A percentile compares a stretch with the other conserved stretches of the same genome.
phyloP scores from a whole-genome alignment of 2,888 invertebrate species.

The Diplolepis rosae region DNA sequence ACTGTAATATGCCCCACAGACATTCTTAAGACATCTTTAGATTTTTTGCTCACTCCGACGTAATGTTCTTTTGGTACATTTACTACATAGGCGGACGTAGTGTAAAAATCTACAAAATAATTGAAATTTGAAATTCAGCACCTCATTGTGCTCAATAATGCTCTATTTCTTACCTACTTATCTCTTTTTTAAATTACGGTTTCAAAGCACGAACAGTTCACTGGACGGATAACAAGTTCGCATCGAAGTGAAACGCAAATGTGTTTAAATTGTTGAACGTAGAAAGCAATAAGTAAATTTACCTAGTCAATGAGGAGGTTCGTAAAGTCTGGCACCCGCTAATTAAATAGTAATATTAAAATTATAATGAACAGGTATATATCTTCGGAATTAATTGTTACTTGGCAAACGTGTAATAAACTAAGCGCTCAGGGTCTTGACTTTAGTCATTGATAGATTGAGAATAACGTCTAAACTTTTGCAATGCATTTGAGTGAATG shows the following conservation, averaged over 20 bases:
- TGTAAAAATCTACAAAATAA: neutral
- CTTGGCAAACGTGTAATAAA: too few species aligned
- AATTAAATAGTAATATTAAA: neutral
- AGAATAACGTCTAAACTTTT: neutral
- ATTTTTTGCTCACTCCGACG: too few species aligned
- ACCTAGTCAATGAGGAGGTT: slow-evolving; percentile 31
- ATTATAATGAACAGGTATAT: neutral
- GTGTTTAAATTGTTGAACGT: slow-evolving; percentile 31
- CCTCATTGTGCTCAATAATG: slow-evolving; percentile 21
- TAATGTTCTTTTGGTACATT: too few species aligned
- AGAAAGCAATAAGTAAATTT: slow-evolving; percentile 42
- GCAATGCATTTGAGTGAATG: slow-evolving; percentile 24
- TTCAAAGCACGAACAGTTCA: slow-evolving; percentile 42
- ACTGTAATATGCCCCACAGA: too few species aligned
- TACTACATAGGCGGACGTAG: too few species aligned
- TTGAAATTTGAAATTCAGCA: neutral
- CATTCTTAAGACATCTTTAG: too few species aligned
- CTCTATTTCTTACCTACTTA: slow-evolving; percentile 33
- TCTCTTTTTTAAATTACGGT: slow-evolving; percentile 40
- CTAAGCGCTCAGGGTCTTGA: too few species aligned
- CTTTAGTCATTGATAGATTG: too few species aligned
- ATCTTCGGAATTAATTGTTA: too few species aligned
- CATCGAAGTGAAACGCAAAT: slow-evolving; percentile 28
- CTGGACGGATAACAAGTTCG: neutral
- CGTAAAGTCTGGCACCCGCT: too few species aligned